Percentiles rank a stretch among this genome's conserved stretches.
Conservation (phyloP, 2,113 vertebrate genomes). For the Tragelaphus scriptus region DNA sequence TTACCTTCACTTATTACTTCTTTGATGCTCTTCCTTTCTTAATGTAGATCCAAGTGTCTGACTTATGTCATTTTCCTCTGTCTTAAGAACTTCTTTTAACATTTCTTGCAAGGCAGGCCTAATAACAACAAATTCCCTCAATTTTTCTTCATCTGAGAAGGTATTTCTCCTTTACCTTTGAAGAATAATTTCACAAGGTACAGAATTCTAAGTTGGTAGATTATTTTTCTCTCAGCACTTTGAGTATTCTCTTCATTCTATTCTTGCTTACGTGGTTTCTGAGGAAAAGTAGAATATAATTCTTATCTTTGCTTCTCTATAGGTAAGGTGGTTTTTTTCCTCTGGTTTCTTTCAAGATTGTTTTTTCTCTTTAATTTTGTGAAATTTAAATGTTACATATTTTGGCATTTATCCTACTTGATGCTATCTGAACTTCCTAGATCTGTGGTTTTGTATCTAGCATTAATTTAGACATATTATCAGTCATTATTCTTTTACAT, state of each 20-base stretch:
- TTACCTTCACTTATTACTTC: background rate
- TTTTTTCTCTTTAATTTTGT: background rate
- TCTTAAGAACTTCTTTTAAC: background rate
- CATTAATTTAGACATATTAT: background rate
- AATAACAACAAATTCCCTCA: background rate
- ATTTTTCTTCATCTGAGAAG: background rate
- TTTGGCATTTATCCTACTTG: background rate
- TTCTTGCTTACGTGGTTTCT: background rate
- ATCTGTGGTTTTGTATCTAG: background rate
- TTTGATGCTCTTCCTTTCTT: background rate
- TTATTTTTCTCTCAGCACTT: background rate
- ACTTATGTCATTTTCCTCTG: background rate
- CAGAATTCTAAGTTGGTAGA: background rate
- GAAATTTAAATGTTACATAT: background rate
- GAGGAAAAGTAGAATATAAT: background rate
- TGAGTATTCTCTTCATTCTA: background rate
- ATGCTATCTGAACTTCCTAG: background rate
- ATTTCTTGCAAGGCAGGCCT: background rate
- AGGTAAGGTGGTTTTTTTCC: background rate
- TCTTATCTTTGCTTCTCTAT: background rate
- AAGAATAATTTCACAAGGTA: background rate
- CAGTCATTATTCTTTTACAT: conserved; percentile 3
- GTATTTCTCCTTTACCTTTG: background rate
- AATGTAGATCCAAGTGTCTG: background rate
- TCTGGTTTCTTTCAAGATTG: background rate